Conservation (phyloP, 2,888 invertebrate species). For the Psylliodes chrysocephalus region DNA sequence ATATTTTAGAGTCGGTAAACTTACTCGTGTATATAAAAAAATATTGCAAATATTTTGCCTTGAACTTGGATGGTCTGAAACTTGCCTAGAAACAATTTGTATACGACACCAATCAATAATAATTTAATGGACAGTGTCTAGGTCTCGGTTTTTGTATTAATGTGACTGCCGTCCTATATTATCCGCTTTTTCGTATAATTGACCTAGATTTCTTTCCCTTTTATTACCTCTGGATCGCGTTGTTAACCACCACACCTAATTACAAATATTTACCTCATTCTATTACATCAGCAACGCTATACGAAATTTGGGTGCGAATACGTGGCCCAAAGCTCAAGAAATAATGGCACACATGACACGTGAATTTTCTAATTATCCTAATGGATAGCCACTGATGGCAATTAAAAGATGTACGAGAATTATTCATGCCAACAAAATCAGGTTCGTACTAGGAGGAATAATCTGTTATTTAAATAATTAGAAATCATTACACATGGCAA, state of each 20-base stretch:
- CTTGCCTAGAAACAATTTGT: no score
- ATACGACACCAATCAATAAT: no score
- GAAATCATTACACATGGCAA: no score
- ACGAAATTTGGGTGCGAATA: slow-evolving; percentile 52
- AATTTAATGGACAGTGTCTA: no score
- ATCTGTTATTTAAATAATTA: no score
- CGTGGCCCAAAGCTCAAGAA: neutral
- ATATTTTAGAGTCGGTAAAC: no score
- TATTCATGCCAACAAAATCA: neutral
- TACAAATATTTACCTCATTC: slow-evolving; percentile 8
- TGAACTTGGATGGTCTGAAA: no score
- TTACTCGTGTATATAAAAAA: no score
- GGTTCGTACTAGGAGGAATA: neutral
- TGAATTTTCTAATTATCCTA: slow-evolving; percentile 23
- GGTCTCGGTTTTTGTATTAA: neutral
- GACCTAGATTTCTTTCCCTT: slow-evolving; percentile 14
- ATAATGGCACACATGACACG: neutral
- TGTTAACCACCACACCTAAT: slow-evolving; percentile 20
- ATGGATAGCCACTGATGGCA: slow-evolving; percentile 13
- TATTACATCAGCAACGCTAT: slow-evolving; percentile 67
- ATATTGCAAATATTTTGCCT: no score
- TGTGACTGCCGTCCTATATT: neutral
- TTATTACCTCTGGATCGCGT: neutral
- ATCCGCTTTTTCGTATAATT: neutral
- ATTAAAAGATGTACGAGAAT: slow-evolving; percentile 9